A percentile compares a stretch with the other conserved stretches of the same genome.
These are phyloP conservation scores for Saccostrea echinata DNA, from an alignment of 1,140 invertebrate genomes.

Conservation along the genomic window DNA sequence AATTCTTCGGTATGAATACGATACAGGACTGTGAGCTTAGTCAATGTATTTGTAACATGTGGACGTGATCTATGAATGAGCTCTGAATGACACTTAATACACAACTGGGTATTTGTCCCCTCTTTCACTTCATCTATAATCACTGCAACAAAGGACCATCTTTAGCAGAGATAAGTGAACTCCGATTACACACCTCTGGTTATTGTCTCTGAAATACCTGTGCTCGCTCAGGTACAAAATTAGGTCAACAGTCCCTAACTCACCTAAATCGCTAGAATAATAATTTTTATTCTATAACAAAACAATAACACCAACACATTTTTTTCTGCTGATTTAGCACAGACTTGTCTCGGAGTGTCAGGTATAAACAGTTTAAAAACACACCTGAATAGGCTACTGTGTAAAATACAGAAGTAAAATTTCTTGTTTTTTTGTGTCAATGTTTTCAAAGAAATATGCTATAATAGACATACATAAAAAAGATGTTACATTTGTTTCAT, in stretches of 20 bases:
- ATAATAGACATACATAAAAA: no score
- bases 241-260: slow-evolving; percentile 31
- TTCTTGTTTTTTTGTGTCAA: no score
- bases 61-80: not conserved
- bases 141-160: slow-evolving; percentile 13
- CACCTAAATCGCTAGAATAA: slow-evolving; percentile 22
- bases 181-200: slow-evolving; percentile 27
- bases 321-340: slow-evolving; percentile 19
- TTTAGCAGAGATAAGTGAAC: not conserved
- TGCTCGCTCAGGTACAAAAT: slow-evolving; percentile 4
- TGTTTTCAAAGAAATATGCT: no score
- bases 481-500: no score
- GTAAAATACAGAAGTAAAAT: not conserved
- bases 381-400: not conserved
- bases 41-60: not conserved
- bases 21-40: no score
- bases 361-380: not conserved
- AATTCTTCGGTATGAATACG: no score
- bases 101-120: not conserved
- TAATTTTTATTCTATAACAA: slow-evolving; percentile 34
- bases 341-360: not conserved
- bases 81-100: slow-evolving; percentile 18
- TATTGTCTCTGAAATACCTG: slow-evolving; percentile 25
- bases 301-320: slow-evolving; percentile 7
- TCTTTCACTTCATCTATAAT: slow-evolving; percentile 14